Percentiles rank a stretch among this genome's conserved stretches.
These are phyloP conservation scores for Alloplasta piceator DNA, from an alignment of 2,888 invertebrate genomes.

Conservation along the genomic window DNA sequence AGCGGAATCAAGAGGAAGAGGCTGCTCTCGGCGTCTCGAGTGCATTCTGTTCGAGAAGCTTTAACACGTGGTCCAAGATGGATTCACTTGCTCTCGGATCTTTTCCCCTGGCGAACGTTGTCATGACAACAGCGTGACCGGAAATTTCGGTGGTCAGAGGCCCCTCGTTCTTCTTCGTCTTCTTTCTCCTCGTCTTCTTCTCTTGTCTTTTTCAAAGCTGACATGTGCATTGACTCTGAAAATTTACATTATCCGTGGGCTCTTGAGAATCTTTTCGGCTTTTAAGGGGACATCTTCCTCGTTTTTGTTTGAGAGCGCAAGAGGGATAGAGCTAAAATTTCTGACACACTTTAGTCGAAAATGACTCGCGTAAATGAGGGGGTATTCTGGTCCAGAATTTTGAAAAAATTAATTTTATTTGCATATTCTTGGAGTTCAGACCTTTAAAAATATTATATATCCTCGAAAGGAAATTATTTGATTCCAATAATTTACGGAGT, in stretches of 20 bases:
- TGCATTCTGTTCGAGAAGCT: background rate
- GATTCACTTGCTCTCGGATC: background rate
- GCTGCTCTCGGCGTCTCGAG: background rate
- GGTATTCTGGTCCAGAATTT: too few species aligned
- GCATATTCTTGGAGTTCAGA: too few species aligned
- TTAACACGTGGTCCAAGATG: background rate
- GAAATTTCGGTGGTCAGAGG: slow-evolving; percentile 35
- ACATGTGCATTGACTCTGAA: slow-evolving; percentile 7
- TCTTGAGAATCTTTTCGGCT: background rate
- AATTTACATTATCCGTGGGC: background rate
- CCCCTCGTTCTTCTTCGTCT: slow-evolving; percentile 15
- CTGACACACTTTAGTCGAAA: too few species aligned
- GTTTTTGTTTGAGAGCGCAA: too few species aligned
- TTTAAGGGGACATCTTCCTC: too few species aligned
- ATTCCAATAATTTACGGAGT: too few species aligned
- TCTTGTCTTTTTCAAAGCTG: slow-evolving; percentile 58
- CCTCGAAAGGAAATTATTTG: too few species aligned
- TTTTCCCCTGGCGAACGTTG: background rate
- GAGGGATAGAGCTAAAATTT: too few species aligned
- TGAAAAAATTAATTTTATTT: too few species aligned
- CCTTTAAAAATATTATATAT: too few species aligned
- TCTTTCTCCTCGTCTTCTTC: slow-evolving; percentile 48
- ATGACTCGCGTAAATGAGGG: too few species aligned
- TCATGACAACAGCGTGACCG: slow-evolving; percentile 32
- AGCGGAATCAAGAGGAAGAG: too few species aligned